A percentile compares a stretch with the other conserved stretches of the same genome.
Conservation (phyloP, 1,140 invertebrate species). For the Cotesia glomerata region DNA sequence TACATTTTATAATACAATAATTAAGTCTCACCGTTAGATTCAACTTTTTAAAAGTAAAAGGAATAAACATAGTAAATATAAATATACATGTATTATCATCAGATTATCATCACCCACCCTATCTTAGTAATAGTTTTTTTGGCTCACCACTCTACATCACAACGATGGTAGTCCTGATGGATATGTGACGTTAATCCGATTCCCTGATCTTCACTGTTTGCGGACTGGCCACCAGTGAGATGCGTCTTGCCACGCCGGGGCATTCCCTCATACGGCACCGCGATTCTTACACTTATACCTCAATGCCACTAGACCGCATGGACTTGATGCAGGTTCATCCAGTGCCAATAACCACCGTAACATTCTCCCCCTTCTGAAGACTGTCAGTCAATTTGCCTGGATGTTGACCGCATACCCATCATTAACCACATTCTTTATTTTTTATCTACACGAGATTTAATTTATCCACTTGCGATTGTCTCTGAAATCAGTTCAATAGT, state of each 20-base stretch:
- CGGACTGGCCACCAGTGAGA: slow-evolving; percentile 35
- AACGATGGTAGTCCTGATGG: slow-evolving; percentile 25
- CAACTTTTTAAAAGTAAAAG: not conserved
- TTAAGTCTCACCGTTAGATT: not conserved
- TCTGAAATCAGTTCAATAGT: too few relatives aligned
- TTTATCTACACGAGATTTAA: not conserved
- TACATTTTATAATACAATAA: not conserved
- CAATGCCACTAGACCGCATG: slow-evolving; percentile 35
- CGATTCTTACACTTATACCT: slow-evolving; percentile 21
- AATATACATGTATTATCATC: not conserved
- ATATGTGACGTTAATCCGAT: slow-evolving; percentile 9
- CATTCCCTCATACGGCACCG: slow-evolving; percentile 42
- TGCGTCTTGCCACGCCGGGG: slow-evolving; percentile 42
- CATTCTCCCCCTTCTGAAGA: slow-evolving; percentile 33
- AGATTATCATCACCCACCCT: not conserved
- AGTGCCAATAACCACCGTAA: slow-evolving; percentile 44
- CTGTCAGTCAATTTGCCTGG: not conserved
- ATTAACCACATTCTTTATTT: not conserved
- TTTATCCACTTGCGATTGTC: not conserved
- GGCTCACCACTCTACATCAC: slow-evolving; percentile 29
- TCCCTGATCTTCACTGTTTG: slow-evolving; percentile 13
- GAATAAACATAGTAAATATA: not conserved
- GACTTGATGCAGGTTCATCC: slow-evolving; percentile 47
- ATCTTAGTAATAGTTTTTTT: not conserved
- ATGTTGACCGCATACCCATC: not conserved